Percentiles rank a stretch among this genome's conserved stretches.
Evolutionary conservation across 2,797 vertebrate genomes (phyloP).

Genomic region (Pampus argenteus): DNA sequence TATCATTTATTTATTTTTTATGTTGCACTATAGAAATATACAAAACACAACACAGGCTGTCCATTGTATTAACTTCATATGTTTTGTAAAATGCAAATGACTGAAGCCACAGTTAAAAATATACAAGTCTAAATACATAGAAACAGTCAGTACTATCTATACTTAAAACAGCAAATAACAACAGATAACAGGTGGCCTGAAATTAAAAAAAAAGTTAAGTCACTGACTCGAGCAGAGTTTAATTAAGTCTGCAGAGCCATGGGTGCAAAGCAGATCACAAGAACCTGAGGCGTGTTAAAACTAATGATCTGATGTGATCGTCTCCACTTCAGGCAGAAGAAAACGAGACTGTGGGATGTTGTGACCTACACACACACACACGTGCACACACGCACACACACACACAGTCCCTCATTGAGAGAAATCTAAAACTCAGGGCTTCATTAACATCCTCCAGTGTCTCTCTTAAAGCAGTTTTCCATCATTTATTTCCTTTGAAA

Average conservation of each 20-base stretch:
- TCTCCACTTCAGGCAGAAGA: slow-evolving; percentile 40
- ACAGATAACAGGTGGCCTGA: slow-evolving; percentile 1
- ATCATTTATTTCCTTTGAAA: slow-evolving; percentile 49
- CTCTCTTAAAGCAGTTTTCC: slow-evolving; percentile 50
- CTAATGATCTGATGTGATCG: slow-evolving; percentile 70
- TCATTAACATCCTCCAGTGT: slow-evolving; percentile 63
- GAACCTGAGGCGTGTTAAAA: slow-evolving; percentile 57
- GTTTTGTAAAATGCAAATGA: slow-evolving; percentile 4
- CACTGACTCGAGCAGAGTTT: slow-evolving; percentile 49
- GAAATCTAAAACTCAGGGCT: slow-evolving; percentile 55
- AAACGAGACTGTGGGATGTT: slow-evolving; percentile 44
- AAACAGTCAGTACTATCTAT: neutral
- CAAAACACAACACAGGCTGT: too few relatives aligned
- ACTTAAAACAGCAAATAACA: slow-evolving; percentile 23
- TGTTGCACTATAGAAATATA: too few relatives aligned
- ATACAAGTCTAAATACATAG: neutral
- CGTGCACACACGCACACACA: slow-evolving; percentile 8
- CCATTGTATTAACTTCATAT: neutral
- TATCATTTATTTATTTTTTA: too few relatives aligned
- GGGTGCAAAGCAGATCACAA: slow-evolving; percentile 25
- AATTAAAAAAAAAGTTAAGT: slow-evolving; percentile 26
- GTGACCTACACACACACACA: slow-evolving; percentile 47
- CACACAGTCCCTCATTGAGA: slow-evolving; percentile 38
- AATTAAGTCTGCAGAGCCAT: slow-evolving; percentile 60
- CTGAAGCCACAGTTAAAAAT: neutral